Evolutionary conservation across 2,888 invertebrate species (phyloP), one percentile per base, ranked within the genome.

Genomic region (Mamestra brassicae): DNA sequence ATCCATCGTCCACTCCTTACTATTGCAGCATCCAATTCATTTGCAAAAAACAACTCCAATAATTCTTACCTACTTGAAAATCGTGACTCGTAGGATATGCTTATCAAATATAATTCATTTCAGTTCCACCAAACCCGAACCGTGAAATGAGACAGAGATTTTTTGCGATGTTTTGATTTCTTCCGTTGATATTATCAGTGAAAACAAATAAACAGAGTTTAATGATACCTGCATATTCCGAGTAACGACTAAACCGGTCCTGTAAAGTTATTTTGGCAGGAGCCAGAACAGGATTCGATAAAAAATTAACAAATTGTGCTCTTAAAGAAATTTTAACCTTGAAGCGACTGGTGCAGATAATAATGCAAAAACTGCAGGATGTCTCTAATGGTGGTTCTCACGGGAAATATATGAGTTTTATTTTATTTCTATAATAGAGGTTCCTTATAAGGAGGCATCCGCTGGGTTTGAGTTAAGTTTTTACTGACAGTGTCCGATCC

Each of bases 321-420:
- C 45, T 36, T 34, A 69, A 69, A 60, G 50, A 26, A 78, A 65
- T 68, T 52, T 72, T 57, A 50, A 11, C 60, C 47, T 74, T 55
- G 50, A 47, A 72, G 57, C 38, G 63, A 50, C 81, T 4, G 26
- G 55, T 68, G 50, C 15, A 26, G 26, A 45, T 45, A 68, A 68
- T 74, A 38, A 73, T 34, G 58, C 64, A 74, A 81, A 81, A 74
- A 81, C 70, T 55, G 68, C 64, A 71, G 47, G 47, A 52, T 66
- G 68, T 62, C 64, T 74, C 78, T 78, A 81, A 81, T 78, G 45
- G 36, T 17, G 17, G 55, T 80, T 77, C 80, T 38, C 80, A 80
- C 58, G 80, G 77, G 81, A 77, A 72, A 57, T 63, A 47, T 65
- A 62, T 13, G 4, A 65, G 66, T 66, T 76, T 80, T 76, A 42